Evolutionary conservation across 2,113 vertebrate species (phyloP).

Genomic region (Anarrhichthys ocellatus): DNA sequence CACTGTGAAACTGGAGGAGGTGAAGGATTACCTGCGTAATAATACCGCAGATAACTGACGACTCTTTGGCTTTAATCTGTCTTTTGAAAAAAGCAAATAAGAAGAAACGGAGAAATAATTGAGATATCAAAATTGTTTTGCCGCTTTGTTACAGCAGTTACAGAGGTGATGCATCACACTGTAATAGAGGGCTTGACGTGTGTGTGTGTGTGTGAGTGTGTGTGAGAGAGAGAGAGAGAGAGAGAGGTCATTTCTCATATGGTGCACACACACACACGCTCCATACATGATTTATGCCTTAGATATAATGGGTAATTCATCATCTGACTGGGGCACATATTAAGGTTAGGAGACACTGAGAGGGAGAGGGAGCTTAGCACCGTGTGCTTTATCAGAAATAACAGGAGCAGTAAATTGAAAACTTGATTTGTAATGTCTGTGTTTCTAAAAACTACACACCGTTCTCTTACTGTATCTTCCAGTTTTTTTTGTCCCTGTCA

Average conservation of each 20-base stretch:
- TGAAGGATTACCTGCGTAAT: constrained; percentile 6
- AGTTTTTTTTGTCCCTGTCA: background rate
- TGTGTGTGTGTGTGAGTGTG: constrained; percentile 30
- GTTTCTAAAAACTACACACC: constrained; percentile 20
- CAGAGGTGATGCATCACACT: constrained; percentile 40
- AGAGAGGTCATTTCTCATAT: constrained; percentile 37
- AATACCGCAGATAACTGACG: constrained; percentile 3
- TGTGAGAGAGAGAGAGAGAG: background rate
- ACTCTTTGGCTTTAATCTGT: background rate
- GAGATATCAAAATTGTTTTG: constrained; percentile 34
- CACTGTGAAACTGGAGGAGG: background rate
- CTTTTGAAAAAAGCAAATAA: background rate
- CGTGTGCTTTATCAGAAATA: constrained; percentile 33
- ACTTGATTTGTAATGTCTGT: constrained; percentile 37
- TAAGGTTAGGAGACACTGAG: constrained; percentile 30
- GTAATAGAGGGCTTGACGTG: constrained; percentile 17
- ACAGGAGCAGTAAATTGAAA: constrained; percentile 6
- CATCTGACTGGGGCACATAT: constrained; percentile 39
- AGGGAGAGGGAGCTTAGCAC: background rate
- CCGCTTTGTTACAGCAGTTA: constrained; percentile 31
- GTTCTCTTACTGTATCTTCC: background rate
- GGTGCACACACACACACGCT: constrained; percentile 24
- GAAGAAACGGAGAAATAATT: constrained; percentile 27
- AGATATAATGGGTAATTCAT: constrained; percentile 44
- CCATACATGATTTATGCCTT: constrained; percentile 48